Evolutionary conservation across 2,797 vertebrate genomes (phyloP), one percentile per base, ranked within the genome.

Genomic region (Allobates femoralis): DNA sequence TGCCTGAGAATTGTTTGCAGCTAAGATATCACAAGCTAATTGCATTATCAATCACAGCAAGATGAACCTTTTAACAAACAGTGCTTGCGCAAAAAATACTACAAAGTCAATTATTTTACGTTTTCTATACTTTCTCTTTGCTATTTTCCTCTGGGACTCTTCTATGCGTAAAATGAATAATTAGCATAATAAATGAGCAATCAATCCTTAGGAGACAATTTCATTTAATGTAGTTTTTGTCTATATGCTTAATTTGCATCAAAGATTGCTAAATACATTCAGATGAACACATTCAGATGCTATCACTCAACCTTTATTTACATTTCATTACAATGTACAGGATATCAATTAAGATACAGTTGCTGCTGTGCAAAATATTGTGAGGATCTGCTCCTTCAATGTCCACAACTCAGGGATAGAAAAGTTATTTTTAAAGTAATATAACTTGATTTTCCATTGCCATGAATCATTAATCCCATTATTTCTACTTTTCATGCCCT

Each of bases 1-100:
- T 87, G 73, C 81, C 76, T 79, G 73, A 80, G 81, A 87, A 87
- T 87, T 84, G 86, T 87, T 79, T 80, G 66, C 76, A 87, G 71
- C 46, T 73, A 87, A 84, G 86, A 87, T 84, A 87, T 79, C 81
- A 84, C 76, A 84, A 76, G 80, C 80, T 87, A 86, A 86, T 86
- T 86, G 78, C 85, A 71, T 87, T 87, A 83, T 87, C 80, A 87
- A 87, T 87, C 85, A 83, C 80, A 78, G 73, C 34, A 14, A 87
- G 85, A 87, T 78, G 85, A 86, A 84, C 81, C 86, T 84, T 58
- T 78, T 80, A 87, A 80, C 55, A 76, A 82, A 87, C 78, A 66
- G 64, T 73, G 77, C 79, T 83, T 50, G 75, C 21, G 32, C 37
- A 80, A 30, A 62, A 60, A 74, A 86, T 30, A 58, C 15, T 55